Percentiles rank a stretch among this genome's conserved stretches.
Evolutionary conservation across 2,113 vertebrate species (phyloP).

Genomic region (Aramus guarauna): DNA sequence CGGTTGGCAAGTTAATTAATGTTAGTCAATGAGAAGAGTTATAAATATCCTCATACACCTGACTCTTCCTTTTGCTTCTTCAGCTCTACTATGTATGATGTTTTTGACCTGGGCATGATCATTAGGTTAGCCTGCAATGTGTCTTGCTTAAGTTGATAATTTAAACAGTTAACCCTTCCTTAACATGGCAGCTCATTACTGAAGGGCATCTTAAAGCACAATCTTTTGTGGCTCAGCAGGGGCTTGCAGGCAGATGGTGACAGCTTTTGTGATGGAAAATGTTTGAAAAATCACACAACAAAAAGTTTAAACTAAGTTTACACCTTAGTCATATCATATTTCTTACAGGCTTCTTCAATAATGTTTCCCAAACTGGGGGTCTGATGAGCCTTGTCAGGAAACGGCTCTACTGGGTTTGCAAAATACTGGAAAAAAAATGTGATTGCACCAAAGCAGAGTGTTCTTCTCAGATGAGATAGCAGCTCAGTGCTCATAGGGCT

Average conservation of each 20-base stretch:
- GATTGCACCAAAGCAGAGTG: not conserved
- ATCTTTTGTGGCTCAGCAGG: not conserved
- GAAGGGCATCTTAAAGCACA: not conserved
- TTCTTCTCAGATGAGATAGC: not conserved
- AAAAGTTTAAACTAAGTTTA: not conserved
- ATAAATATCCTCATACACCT: not conserved
- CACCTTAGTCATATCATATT: not conserved
- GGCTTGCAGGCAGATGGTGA: not conserved
- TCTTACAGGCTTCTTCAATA: not conserved
- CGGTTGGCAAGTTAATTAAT: slow-evolving; percentile 27
- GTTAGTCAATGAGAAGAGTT: not conserved
- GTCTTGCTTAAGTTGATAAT: not conserved
- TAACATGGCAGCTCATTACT: not conserved
- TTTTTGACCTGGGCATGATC: not conserved
- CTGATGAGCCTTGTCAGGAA: not conserved
- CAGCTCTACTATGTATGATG: not conserved
- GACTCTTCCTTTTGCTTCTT: not conserved
- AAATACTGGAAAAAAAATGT: not conserved
- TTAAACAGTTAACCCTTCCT: not conserved
- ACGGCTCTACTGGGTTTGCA: not conserved
- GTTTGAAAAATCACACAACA: not conserved
- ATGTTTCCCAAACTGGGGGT: not conserved
- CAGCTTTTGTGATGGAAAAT: not conserved
- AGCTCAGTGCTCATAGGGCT: not conserved
- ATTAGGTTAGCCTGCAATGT: not conserved